Conservation (phyloP, 1,140 invertebrate species). For the Drosophila parabipectinata region DNA sequence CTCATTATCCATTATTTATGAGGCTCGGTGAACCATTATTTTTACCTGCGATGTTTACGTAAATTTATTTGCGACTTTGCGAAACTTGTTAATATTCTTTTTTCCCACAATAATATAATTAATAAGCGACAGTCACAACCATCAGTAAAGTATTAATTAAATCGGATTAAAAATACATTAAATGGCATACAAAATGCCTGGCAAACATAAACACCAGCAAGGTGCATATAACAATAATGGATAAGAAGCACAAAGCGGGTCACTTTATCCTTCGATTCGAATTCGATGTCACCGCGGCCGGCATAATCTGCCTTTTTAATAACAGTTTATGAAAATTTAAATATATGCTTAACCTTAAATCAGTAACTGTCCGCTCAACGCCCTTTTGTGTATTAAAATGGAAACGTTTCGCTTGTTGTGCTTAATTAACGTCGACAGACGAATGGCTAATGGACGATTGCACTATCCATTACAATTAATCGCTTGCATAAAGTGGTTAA, state of each 20-base stretch:
- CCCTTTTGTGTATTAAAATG: slow-evolving; percentile 29
- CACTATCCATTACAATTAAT: slow-evolving; percentile 35
- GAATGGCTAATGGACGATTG: slow-evolving; percentile 14
- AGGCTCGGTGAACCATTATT: slow-evolving; percentile 6
- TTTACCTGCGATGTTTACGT: slow-evolving; percentile 44
- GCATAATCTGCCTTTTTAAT: slow-evolving; percentile 72
- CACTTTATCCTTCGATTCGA: slow-evolving; percentile 10
- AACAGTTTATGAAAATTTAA: slow-evolving; percentile 77
- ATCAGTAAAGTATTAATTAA: slow-evolving; percentile 46
- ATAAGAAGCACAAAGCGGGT: slow-evolving; percentile 15
- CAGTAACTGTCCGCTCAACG: slow-evolving; percentile 40
- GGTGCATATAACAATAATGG: slow-evolving; percentile 31
- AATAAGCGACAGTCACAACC: slow-evolving; percentile 36
- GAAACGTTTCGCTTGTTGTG: slow-evolving; percentile 45
- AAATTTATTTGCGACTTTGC: slow-evolving; percentile 73
- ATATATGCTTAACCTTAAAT: slow-evolving; percentile 73
- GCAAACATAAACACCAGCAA: slow-evolving; percentile 40
- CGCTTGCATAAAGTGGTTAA: slow-evolving; percentile 39
- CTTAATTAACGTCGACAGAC: slow-evolving; percentile 68
- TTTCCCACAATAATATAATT: slow-evolving; percentile 59
- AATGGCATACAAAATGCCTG: slow-evolving; percentile 24
- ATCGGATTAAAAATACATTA: slow-evolving; percentile 56
- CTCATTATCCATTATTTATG: slow-evolving; percentile 63
- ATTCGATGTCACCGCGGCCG: slow-evolving; percentile 11
- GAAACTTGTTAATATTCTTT: slow-evolving; percentile 49